Base-by-base conservation (phyloP, 1,140 invertebrate genomes). In the Diabrotica undecimpunctata region DNA sequence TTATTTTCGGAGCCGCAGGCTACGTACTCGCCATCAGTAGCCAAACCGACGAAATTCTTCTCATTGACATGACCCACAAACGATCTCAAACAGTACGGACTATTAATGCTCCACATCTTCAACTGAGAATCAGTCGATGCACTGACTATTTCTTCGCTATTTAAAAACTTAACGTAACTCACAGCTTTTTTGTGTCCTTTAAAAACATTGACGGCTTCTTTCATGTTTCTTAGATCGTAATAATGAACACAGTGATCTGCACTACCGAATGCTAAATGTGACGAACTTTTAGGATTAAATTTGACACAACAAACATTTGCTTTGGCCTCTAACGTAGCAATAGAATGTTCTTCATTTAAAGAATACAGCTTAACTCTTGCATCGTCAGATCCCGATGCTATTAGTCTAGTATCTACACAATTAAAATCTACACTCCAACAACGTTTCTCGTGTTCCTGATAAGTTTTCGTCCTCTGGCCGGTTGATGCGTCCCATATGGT, bases 391-490 rank as follows among this genome's bases (percentile, higher is more conserved):
- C 95, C 96, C 2, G 93, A 96, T 5, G 95, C 95, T 62, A 98
- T 88, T 9, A 98, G 78, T 61, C 94, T 84, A 5, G 95, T 93
- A 79, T 98, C 95, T 51, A 95, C 89, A 66, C 90, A 87, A 78
- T 97, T 98, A 77, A 97, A 98, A 81, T 98, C 95, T 8, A 98
- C 95, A 70, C 92, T 95, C 96, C 96, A 98, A 78, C 94, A 96
- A 59, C 95, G 82, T 78, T 97, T 97, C 78, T 98, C 95, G 80
- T 98, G 96, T 79, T 98, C 95, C 77, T 95, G 86, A 75, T 90
- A 90, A 36, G 85, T 85, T 69, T 89, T 87, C 5, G 86, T 90
- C 70, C 83, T 83, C 70, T 90, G 85, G n/a, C 88, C 89, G 0
- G 90, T 92, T 14, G 86, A 86, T 0, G 92, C 92, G 82, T 98